Evolutionary conservation across 1,140 invertebrate genomes (phyloP).

Genomic region (Globodera rostochiensis): DNA sequence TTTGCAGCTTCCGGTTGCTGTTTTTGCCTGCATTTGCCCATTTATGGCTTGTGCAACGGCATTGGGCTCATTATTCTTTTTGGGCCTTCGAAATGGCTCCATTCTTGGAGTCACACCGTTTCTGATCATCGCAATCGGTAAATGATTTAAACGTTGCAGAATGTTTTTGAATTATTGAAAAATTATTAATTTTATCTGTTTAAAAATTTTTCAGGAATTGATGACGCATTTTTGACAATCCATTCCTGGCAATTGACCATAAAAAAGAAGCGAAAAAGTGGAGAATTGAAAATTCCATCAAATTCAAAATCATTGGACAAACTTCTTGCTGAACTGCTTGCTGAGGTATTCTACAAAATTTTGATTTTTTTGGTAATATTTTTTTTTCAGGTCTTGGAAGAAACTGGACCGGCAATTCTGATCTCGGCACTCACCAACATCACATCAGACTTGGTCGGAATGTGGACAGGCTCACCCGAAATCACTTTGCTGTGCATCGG

Average conservation of each 20-base stretch:
- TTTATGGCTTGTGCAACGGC: slow-evolving; percentile 60
- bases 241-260: slow-evolving; percentile 50
- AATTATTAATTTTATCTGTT: not conserved
- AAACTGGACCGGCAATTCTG: slow-evolving; percentile 56
- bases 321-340: not conserved
- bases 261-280: slow-evolving; percentile 34
- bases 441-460: slow-evolving; percentile 49
- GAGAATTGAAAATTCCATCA: slow-evolving; percentile 8
- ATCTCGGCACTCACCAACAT: slow-evolving; percentile 61
- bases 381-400: slow-evolving; percentile 41
- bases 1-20: slow-evolving; percentile 44
- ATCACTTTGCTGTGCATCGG: slow-evolving; percentile 54
- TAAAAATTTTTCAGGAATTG: slow-evolving; percentile 36
- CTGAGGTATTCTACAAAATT: not conserved
- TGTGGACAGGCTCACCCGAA: slow-evolving; percentile 57
- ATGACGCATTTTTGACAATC: slow-evolving; percentile 57
- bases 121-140: slow-evolving; percentile 58
- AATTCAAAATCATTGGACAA: not conserved
- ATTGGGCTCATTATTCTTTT: slow-evolving; percentile 54
- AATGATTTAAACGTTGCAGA: not conserved
- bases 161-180: not conserved
- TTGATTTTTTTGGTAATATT: not conserved
- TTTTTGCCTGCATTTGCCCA: slow-evolving; percentile 52
- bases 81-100: slow-evolving; percentile 53
- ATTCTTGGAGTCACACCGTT: slow-evolving; percentile 59